Percentiles rank a stretch among this genome's conserved stretches.
Evolutionary conservation across 2,113 vertebrate genomes (phyloP).

Genomic region (Isurus oxyrinchus): DNA sequence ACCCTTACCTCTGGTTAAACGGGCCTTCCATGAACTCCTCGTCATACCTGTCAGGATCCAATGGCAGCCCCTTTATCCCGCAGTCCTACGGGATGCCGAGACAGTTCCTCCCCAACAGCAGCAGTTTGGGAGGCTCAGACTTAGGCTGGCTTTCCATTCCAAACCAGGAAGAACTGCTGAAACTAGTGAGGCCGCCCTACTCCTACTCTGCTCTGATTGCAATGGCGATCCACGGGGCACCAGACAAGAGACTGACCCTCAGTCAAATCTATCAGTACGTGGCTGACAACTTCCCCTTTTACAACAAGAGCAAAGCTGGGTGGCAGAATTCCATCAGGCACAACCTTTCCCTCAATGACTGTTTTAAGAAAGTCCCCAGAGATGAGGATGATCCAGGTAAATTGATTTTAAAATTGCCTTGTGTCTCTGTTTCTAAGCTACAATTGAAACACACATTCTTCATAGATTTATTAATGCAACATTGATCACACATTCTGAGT

Average conservation of each 20-base stretch:
- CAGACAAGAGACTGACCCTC: constrained; percentile 82
- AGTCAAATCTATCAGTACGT: constrained; percentile 99
- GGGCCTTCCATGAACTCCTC: constrained; percentile 76
- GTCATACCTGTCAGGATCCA: constrained; percentile 71
- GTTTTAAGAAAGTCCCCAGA: constrained; percentile 95
- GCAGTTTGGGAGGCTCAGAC: constrained; percentile 68
- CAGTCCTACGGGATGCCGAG: constrained; percentile 90
- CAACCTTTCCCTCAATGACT: constrained; percentile 87
- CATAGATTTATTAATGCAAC: neutral
- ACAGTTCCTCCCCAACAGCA: constrained; percentile 72
- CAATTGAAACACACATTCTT: too few relatives aligned
- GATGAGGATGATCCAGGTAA: constrained; percentile 96
- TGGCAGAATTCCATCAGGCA: constrained; percentile 94
- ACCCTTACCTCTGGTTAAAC: constrained; percentile 93
- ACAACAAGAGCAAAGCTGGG: constrained; percentile 97
- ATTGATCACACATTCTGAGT: neutral
- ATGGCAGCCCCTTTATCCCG: constrained; percentile 72
- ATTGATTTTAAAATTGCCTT: neutral
- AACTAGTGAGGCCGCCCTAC: constrained; percentile 89
- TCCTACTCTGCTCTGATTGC: constrained; percentile 97
- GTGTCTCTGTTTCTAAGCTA: neutral
- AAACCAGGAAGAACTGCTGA: constrained; percentile 96
- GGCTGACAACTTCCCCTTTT: constrained; percentile 96
- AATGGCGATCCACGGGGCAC: constrained; percentile 95
- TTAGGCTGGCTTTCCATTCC: constrained; percentile 91